Percentiles rank a stretch among this genome's conserved stretches.
phyloP scores from a whole-genome alignment of 2,888 invertebrate genomes.

The Himalopsyche anomala region DNA sequence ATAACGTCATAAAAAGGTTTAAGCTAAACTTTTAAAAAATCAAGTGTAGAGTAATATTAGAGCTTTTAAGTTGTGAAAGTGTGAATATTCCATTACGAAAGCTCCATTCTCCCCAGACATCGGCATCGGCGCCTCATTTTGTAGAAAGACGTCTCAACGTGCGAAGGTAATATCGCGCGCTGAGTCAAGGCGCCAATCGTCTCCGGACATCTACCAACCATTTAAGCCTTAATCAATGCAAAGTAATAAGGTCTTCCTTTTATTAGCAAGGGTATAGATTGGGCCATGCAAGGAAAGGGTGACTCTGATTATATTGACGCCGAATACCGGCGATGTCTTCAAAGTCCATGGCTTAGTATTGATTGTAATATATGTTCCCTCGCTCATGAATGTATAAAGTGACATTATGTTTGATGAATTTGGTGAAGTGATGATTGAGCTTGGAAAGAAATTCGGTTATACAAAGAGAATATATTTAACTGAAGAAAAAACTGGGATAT shows the following conservation, averaged over 20 bases:
- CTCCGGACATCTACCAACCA: slow-evolving; percentile 5
- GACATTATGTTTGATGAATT: no score
- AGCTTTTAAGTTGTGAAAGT: neutral
- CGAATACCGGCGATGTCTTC: neutral
- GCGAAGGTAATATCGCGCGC: slow-evolving; percentile 29
- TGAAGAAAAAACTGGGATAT: no score
- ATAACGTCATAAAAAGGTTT: no score
- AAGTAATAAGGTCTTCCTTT: slow-evolving; percentile 27
- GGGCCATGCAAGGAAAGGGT: neutral
- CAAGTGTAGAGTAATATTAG: no score
- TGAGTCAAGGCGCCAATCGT: slow-evolving; percentile 1
- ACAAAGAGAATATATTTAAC: no score
- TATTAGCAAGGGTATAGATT: neutral
- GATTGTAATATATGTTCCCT: neutral
- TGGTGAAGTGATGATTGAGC: no score
- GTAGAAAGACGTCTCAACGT: slow-evolving; percentile 21
- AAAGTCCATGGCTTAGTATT: neutral
- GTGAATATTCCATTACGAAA: neutral
- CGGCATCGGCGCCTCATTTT: slow-evolving; percentile 10
- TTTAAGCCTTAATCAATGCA: slow-evolving; percentile 34
- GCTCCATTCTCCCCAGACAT: neutral
- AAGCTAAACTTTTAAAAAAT: no score
- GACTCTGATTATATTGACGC: neutral
- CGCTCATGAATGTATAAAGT: neutral
- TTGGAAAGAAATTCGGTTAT: no score